A percentile compares a stretch with the other conserved stretches of the same genome.
Evolutionary conservation across 2,797 vertebrate species (phyloP).

Genomic region (Erethizon dorsatum): DNA sequence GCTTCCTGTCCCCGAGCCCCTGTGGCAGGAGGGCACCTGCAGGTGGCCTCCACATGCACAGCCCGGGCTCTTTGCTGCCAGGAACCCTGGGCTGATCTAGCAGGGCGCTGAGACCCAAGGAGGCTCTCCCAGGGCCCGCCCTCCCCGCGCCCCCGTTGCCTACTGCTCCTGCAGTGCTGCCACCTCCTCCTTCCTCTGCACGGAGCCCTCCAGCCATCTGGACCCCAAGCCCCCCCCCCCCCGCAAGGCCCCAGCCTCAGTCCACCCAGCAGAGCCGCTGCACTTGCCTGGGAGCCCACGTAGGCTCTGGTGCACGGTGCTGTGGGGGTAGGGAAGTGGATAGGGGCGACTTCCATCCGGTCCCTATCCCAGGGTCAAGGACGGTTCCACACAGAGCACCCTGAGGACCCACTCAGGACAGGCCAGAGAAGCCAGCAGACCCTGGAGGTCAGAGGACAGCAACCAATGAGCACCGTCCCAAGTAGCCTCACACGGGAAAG

Average conservation of each 20-base stretch:
- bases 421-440: not conserved
- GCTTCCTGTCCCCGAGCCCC: not conserved
- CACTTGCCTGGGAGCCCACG: not conserved
- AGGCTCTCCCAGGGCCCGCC: not conserved
- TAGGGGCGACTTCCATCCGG: not conserved
- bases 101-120: no score
- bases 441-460: not conserved
- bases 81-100: not conserved
- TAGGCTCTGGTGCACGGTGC: not conserved
- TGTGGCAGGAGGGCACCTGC: not conserved
- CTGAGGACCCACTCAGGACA: not conserved
- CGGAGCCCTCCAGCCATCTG: not conserved
- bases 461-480: not conserved
- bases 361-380: no score
- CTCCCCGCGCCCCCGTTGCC: not conserved
- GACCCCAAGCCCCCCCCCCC: not conserved
- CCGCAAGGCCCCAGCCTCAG: not conserved
- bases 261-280: not conserved
- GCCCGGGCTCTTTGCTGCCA: not conserved
- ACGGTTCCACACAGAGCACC: not conserved
- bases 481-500: not conserved
- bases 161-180: not conserved
- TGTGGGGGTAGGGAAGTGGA: not conserved
- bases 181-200: not conserved
- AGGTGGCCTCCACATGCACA: rapidly evolving